phyloP scores from a whole-genome alignment of 2,888 invertebrate species.

The Leptothorax acervorum region DNA sequence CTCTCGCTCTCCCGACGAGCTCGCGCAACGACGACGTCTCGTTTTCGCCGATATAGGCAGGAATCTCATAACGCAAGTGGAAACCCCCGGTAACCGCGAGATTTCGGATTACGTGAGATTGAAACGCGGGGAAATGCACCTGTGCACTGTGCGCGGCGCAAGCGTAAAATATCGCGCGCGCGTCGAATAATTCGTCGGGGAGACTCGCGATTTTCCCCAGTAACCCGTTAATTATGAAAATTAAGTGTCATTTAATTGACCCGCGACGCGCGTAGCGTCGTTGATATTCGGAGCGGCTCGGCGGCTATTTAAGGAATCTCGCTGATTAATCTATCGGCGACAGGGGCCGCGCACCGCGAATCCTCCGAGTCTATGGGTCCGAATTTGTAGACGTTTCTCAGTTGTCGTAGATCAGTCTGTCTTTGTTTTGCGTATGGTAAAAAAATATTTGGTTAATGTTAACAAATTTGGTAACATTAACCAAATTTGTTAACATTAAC shows the following conservation, averaged over 20 bases:
- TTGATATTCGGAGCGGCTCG: not conserved
- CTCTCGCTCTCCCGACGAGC: not conserved
- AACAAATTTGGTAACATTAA: too few species aligned
- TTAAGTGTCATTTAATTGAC: constrained; percentile 21
- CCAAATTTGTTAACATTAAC: too few species aligned
- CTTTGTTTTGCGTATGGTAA: too few species aligned
- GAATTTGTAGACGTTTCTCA: too few species aligned
- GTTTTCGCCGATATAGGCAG: not conserved
- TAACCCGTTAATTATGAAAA: not conserved
- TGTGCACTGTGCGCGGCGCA: not conserved
- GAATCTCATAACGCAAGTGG: not conserved
- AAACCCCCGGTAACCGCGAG: not conserved
- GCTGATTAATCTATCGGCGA: constrained; percentile 12
- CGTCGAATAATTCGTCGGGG: not conserved
- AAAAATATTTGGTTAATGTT: too few species aligned
- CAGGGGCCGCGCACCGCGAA: not conserved
- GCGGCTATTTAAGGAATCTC: constrained; percentile 8
- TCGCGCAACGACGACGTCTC: not conserved
- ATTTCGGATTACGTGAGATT: constrained; percentile 48
- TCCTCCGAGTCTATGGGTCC: not conserved
- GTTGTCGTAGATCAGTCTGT: too few species aligned
- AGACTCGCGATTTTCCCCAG: not conserved
- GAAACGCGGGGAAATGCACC: not conserved
- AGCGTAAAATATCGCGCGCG: not conserved
- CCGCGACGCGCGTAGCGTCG: not conserved